Conservation (phyloP, 2,113 vertebrate genomes). For the Rhagologus leucostigma region DNA sequence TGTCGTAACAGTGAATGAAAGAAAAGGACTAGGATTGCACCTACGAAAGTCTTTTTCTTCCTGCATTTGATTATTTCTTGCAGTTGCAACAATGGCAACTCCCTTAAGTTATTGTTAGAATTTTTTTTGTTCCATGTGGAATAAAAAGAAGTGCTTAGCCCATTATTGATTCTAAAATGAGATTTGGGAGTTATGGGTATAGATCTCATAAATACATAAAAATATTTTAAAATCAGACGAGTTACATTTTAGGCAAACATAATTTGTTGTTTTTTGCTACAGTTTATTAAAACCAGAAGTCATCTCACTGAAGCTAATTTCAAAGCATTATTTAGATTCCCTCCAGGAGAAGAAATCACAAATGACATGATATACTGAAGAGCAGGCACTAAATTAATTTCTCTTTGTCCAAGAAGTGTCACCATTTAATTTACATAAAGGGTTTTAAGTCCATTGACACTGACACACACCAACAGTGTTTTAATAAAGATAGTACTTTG, state of each 20-base stretch:
- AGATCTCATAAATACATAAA: not conserved
- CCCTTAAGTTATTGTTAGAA: not conserved
- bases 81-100: not conserved
- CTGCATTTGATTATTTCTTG: not conserved
- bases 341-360: not conserved
- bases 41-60: not conserved
- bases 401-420: not conserved
- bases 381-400: not conserved
- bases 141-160: not conserved
- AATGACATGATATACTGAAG: not conserved
- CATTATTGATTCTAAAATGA: not conserved
- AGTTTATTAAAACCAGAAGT: not conserved
- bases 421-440: not conserved
- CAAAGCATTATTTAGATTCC: not conserved
- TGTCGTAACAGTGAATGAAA: not conserved
- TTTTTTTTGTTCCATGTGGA: not conserved
- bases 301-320: not conserved
- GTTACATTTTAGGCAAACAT: not conserved
- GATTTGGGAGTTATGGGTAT: not conserved
- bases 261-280: not conserved
- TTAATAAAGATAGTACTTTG: not conserved
- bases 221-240: not conserved
- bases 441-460: not conserved
- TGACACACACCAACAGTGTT: not conserved
- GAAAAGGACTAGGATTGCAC: not conserved